Evolutionary conservation across 2,888 invertebrate genomes (phyloP).

Genomic region (Thereva unica): DNA sequence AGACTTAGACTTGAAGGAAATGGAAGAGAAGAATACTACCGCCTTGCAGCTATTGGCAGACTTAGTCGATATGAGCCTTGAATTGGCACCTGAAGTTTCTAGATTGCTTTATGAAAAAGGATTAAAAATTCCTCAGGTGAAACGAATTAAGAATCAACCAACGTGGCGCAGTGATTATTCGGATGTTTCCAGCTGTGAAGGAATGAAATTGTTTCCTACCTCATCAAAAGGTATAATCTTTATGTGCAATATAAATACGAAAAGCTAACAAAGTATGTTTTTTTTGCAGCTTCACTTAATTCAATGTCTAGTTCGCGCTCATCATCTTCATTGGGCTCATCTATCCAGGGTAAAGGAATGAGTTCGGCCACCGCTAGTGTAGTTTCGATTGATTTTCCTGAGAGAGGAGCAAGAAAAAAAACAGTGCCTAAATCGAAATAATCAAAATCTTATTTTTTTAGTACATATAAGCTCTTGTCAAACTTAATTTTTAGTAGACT

Average conservation of each 20-base stretch:
- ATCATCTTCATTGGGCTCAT: slow-evolving; percentile 19
- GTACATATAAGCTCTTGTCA: too few species aligned
- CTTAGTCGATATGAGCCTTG: slow-evolving; percentile 53
- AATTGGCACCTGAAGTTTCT: slow-evolving; percentile 51
- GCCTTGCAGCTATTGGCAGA: slow-evolving; percentile 63
- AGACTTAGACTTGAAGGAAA: slow-evolving; percentile 63
- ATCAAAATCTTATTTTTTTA: not conserved
- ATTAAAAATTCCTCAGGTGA: slow-evolving; percentile 52
- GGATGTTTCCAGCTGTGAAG: slow-evolving; percentile 38
- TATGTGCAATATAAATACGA: slow-evolving; percentile 34
- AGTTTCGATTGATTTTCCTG: slow-evolving; percentile 40
- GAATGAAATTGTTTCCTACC: slow-evolving; percentile 37
- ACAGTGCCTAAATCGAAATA: not conserved
- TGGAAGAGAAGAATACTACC: slow-evolving; percentile 64
- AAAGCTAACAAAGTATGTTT: slow-evolving; percentile 20
- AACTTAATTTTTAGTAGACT: not conserved
- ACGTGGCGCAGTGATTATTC: slow-evolving; percentile 51
- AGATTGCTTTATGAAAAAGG: slow-evolving; percentile 52
- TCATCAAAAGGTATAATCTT: slow-evolving; percentile 48
- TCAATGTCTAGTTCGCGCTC: slow-evolving; percentile 42
- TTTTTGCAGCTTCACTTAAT: slow-evolving; percentile 39
- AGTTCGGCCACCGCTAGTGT: slow-evolving; percentile 37
- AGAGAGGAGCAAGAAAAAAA: not conserved
- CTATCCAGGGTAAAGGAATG: slow-evolving; percentile 28
- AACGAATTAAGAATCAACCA: slow-evolving; percentile 47